Evolutionary conservation across 2,888 invertebrate genomes (phyloP).

Genomic region (Caenorhabditis virilis): DNA sequence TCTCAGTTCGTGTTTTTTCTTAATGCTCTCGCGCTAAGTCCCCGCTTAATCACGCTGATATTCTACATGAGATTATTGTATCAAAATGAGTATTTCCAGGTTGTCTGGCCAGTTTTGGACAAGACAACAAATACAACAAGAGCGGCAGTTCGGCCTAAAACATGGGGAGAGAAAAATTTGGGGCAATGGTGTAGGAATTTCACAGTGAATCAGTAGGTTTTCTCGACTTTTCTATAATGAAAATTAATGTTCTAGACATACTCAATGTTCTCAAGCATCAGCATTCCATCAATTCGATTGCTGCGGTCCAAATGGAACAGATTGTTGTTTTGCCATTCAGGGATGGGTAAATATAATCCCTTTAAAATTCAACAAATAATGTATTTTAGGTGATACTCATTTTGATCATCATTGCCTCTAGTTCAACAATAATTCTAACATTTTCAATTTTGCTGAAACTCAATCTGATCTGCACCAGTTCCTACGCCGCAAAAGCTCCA

Average conservation of each 20-base stretch:
- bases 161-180: slow-evolving; percentile 62
- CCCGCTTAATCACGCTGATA: too few relatives aligned
- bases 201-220: slow-evolving; percentile 52
- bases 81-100: slow-evolving; percentile 12
- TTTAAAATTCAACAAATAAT: too few relatives aligned
- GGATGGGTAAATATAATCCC: slow-evolving; percentile 60
- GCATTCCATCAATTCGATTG: slow-evolving; percentile 64
- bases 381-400: slow-evolving; percentile 44
- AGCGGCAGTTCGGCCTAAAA: slow-evolving; percentile 36
- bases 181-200: slow-evolving; percentile 67
- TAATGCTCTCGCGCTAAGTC: too few relatives aligned
- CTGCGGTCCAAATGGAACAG: slow-evolving; percentile 57
- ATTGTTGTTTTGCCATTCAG: slow-evolving; percentile 66
- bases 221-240: not conserved
- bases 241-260: slow-evolving; percentile 53
- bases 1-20: too few relatives aligned
- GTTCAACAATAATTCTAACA: slow-evolving; percentile 30
- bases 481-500: too few relatives aligned
- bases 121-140: slow-evolving; percentile 15
- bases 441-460: slow-evolving; percentile 39
- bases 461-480: slow-evolving; percentile 32
- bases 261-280: slow-evolving; percentile 63
- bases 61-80: too few relatives aligned
- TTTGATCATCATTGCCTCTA: slow-evolving; percentile 31
- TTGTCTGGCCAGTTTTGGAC: slow-evolving; percentile 43